Base-by-base conservation (phyloP, 2,797 vertebrate genomes). In the Falco cherrug region DNA sequence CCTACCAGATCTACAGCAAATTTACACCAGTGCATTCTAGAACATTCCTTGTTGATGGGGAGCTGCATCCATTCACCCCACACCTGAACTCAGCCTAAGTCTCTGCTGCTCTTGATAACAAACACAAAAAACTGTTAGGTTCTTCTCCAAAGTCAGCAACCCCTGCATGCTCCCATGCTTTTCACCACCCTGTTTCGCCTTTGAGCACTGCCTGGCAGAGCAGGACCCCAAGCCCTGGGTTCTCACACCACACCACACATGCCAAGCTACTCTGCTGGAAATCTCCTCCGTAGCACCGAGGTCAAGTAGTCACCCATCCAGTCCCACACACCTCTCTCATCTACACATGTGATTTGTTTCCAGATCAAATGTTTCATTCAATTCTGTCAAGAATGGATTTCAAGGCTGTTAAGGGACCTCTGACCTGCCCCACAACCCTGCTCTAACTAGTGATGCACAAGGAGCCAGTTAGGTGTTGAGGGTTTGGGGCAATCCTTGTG, bases 181-280 rank as follows among this genome's bases (percentile, higher is more conserved):
- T 87, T 57, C 25, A 39, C 21, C 50, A 25, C 10, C 20, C 29
- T 20, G 21, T 25, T 50, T 53, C 20, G 11, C 13, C 22, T 35
- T 67, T 65, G n/a, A 41, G 51, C 43, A 9, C 29, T 51, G 29
- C 47, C n/a, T 0, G 1, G 28, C 41, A 61, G 41, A 67, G 53
- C 8, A 1, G n/a, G 21, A 59, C 25, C 22, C 19, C 9, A 2
- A 22, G 18, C 16, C 53, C 31, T 37, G 18, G 11, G 35, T 73
- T 48, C 41, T 35, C 41, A 33, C 43, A 68, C 48, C 54, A 45
- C 43, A 39, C 29, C 35, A 48, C 53, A 45, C 5, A 5, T 2
- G 0, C 37, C 21, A n/a, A 50, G 19, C 26, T 48, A 11, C 67
- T 35, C n/a, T 1, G 0, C 1, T 26, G 29, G 39, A 48, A 71